A percentile compares a stretch with the other conserved stretches of the same genome.
phyloP scores from a whole-genome alignment of 2,797 vertebrate genomes.

The Rhodeus uyekii region DNA sequence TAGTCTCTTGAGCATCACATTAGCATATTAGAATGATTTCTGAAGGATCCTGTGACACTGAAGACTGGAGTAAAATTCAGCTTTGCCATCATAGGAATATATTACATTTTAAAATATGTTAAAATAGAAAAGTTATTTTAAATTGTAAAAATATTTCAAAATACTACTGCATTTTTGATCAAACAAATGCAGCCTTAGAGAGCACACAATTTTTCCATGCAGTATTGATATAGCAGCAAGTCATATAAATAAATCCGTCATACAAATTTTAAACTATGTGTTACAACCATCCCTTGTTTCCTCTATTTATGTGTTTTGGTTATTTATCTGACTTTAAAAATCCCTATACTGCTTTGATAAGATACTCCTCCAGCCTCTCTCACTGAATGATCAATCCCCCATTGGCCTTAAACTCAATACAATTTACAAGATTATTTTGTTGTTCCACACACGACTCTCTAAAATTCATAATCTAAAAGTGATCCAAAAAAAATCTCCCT shows the following conservation, averaged over 20 bases:
- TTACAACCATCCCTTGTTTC: not conserved
- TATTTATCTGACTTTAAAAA: not conserved
- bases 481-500: not conserved
- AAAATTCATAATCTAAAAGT: constrained; percentile 5
- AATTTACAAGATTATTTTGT: not conserved
- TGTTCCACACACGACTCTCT: not conserved
- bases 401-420: not conserved
- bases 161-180: not conserved
- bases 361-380: not conserved
- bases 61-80: not conserved
- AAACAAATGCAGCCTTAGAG: not conserved
- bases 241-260: not conserved
- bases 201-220: not conserved
- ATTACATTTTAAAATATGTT: not conserved
- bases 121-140: not conserved
- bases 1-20: not conserved
- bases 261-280: not conserved
- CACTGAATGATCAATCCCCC: not conserved
- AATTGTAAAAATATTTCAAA: not conserved
- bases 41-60: not conserved
- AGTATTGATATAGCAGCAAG: not conserved
- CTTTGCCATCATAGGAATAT: not conserved
- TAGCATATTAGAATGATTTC: not conserved
- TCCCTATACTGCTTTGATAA: not conserved
- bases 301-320: not conserved